These are phyloP conservation scores for Kryptolebias marmoratus DNA, from an alignment of 2,113 vertebrate genomes.

Conservation along the genomic window DNA sequence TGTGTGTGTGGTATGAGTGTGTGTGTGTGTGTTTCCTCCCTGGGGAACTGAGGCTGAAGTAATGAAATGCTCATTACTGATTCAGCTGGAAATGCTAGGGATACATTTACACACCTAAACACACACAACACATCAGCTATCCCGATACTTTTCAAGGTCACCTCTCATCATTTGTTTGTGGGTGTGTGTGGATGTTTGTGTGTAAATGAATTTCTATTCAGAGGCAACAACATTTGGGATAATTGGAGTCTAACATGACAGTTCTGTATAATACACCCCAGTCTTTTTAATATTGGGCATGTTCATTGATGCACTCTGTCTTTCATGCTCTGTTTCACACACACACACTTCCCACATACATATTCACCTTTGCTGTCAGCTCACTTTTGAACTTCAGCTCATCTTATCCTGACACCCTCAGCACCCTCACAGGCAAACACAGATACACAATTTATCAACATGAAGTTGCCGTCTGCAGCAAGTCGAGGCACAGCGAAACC, in stretches of 20 bases:
- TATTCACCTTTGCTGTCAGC: conserved; percentile 22
- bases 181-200: conserved; percentile 17
- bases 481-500: conserved; percentile 7
- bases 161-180: conserved; percentile 25
- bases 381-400: conserved; percentile 24
- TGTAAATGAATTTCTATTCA: background rate
- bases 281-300: conserved; percentile 35
- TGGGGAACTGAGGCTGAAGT: conserved; percentile 74
- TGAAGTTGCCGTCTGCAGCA: conserved; percentile 7
- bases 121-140: conserved; percentile 38
- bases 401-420: conserved; percentile 8
- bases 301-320: conserved; percentile 29
- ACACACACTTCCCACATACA: background rate
- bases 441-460: background rate
- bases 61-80: conserved; percentile 83
- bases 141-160: conserved; percentile 70
- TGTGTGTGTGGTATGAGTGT: conserved; percentile 20
- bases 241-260: conserved; percentile 49
- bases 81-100: conserved; percentile 78
- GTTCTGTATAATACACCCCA: conserved; percentile 35
- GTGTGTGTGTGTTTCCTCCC: conserved; percentile 59
- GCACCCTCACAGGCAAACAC: background rate
- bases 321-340: background rate
- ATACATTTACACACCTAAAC: conserved; percentile 76
- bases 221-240: background rate